Evolutionary conservation across 2,113 vertebrate species (phyloP), one percentile per base, ranked within the genome.

Genomic region (Polyodon spathula): DNA sequence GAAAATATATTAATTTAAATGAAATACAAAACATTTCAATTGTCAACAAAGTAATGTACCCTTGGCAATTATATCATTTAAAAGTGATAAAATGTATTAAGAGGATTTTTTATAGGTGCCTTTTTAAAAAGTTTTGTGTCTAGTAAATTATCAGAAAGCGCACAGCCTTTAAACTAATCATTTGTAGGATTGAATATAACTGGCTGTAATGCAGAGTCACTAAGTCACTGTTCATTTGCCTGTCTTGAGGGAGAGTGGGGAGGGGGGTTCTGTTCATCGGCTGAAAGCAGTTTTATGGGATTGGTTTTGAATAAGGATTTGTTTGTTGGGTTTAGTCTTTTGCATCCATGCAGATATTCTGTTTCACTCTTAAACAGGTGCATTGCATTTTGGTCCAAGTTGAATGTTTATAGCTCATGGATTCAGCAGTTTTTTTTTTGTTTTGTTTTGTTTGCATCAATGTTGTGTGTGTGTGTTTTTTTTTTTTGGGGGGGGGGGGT

Each of bases 371-470:
- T 52, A 6, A 6, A n/a, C n/a, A n/a, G n/a, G n/a, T n/a, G n/a
- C n/a, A n/a, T n/a, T n/a, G n/a, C n/a, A n/a, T n/a, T n/a, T n/a
- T n/a, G n/a, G n/a, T n/a, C n/a, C n/a, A n/a, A n/a, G n/a, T n/a
- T n/a, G n/a, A n/a, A n/a, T n/a, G n/a, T n/a, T n/a, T n/a, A n/a
- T n/a, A n/a, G n/a, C n/a, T n/a, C n/a, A n/a, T n/a, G n/a, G n/a
- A n/a, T n/a, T n/a, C n/a, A n/a, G n/a, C n/a, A n/a, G n/a, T n/a
- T n/a, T n/a, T n/a, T n/a, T n/a, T n/a, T n/a, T n/a, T n/a, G 51
- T 38, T 56, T 37, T 48, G 17, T 53, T 39, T 40, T 56, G 57
- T 61, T 63, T 61, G 56, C 64, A 63, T 65, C 50, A 66, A 53
- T 62, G 12, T n/a, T n/a, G n/a, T n/a, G n/a, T n/a, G n/a, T n/a